Conservation (phyloP, 1,140 invertebrate genomes). For the Andrena cerasifolii region DNA sequence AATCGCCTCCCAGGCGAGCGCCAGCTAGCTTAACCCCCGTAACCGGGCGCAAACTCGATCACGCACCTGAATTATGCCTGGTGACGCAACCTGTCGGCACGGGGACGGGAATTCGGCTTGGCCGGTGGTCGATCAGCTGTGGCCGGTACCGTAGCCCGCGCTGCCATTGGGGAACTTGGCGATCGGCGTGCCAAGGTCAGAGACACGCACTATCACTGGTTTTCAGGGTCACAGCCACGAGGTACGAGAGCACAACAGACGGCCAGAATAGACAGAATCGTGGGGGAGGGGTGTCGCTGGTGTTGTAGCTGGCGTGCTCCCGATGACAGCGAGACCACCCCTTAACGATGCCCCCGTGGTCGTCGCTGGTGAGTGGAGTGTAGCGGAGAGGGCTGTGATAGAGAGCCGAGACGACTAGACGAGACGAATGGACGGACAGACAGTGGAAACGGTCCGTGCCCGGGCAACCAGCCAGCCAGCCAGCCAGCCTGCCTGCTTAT, state of each 20-base stretch:
- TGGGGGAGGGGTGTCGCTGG: no score
- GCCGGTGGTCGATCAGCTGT: constrained; percentile 37
- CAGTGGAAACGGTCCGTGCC: constrained; percentile 62
- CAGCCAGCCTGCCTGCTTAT: constrained; percentile 64
- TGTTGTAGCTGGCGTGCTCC: no score
- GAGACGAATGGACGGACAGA: constrained; percentile 43
- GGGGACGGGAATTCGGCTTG: constrained; percentile 19
- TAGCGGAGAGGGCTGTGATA: neutral
- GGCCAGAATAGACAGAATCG: no score
- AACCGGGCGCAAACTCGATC: neutral
- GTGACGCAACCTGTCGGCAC: constrained; percentile 8
- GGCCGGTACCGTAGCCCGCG: neutral
- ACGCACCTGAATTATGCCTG: constrained; percentile 41
- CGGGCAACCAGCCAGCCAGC: constrained; percentile 58
- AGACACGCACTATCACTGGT: constrained; percentile 52
- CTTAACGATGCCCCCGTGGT: no score
- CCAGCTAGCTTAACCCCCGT: neutral
- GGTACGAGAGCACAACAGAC: no score
- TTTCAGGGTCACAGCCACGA: constrained; percentile 48
- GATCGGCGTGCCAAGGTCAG: constrained; percentile 55
- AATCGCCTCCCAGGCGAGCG: neutral
- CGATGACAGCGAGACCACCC: no score
- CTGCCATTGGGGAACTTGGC: constrained; percentile 45
- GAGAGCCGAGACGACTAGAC: constrained; percentile 1
- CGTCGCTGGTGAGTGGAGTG: neutral